phyloP scores from a whole-genome alignment of 2,113 vertebrate genomes.

The Eolophus roseicapilla region DNA sequence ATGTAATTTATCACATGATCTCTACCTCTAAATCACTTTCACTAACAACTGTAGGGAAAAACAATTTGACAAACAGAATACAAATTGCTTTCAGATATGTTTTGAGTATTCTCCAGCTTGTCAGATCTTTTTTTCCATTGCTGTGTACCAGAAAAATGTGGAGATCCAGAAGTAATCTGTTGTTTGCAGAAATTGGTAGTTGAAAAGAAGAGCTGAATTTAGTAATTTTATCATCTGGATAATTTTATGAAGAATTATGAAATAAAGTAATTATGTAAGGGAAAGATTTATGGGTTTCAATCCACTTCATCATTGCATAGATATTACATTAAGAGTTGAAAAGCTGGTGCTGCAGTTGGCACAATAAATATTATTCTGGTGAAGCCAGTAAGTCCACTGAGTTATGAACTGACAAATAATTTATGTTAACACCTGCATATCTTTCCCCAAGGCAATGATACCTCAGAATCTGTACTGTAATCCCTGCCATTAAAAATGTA shows the following conservation, averaged over 20 bases:
- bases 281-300: not conserved
- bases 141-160: not conserved
- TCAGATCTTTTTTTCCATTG: not conserved
- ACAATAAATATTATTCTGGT: not conserved
- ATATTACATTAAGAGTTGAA: not conserved
- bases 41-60: not conserved
- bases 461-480: not conserved
- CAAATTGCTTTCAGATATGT: not conserved
- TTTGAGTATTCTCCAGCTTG: slow-evolving; percentile 15
- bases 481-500: not conserved
- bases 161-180: not conserved
- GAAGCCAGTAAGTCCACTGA: not conserved
- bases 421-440: not conserved
- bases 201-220: not conserved
- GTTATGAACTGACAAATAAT: not conserved
- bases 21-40: not conserved
- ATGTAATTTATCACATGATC: not conserved
- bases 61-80: slow-evolving; percentile 4
- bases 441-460: not conserved
- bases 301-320: not conserved
- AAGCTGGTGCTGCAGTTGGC: not conserved
- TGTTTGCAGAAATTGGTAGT: not conserved
- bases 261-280: not conserved
- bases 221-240: not conserved
- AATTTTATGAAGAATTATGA: not conserved